Evolutionary conservation across 2,797 vertebrate genomes (phyloP), one percentile per base, ranked within the genome.

Genomic region (Crenichthys baileyi): DNA sequence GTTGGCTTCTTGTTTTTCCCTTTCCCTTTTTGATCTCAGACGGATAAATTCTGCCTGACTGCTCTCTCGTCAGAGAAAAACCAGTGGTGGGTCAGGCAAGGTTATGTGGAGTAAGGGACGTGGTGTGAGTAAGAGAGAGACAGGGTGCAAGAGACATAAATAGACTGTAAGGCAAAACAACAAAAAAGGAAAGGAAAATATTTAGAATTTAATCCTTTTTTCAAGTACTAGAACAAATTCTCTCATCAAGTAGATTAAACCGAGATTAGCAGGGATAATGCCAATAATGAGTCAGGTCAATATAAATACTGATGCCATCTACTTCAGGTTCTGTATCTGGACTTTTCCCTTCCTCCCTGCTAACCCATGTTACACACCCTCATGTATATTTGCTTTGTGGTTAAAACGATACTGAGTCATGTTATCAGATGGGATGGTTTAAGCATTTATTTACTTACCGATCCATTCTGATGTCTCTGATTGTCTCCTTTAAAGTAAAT

Each of bases 1-100:
- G 74, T 76, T 76, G 81, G 76, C 85, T 36, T 75, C 61, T 75
- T 75, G 87, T 80, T 78, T 80, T 80, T 82, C 51, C 53, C 70
- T 51, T 65, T 75, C 76, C 83, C 73, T 73, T 90, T 94, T 94
- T 93, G 90, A 93, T 93, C 92, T 92, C 83, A 93, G 93, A 94
- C 81, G 72, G 90, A 95, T 94, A 90, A 84, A 93, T 95, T 95
- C 91, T 92, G 94, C 95, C 86, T 94, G 84, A 72, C 88, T 93
- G 90, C 87, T 71, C 78, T 81, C 89, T 86, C 16, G 70, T 84
- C 77, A 73, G 78, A 92, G 86, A 83, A 93, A 92, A 92, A 72
- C 83, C 86, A 85, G 75, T 68, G 72, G 82, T 85, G 81, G 89
- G 92, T 91, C 80, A 90, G 83, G 68, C 83, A 83, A 92, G 93